Evolutionary conservation across 2,113 vertebrate species (phyloP), one percentile per base, ranked within the genome.

Genomic region (Bolborhynchus lineola): DNA sequence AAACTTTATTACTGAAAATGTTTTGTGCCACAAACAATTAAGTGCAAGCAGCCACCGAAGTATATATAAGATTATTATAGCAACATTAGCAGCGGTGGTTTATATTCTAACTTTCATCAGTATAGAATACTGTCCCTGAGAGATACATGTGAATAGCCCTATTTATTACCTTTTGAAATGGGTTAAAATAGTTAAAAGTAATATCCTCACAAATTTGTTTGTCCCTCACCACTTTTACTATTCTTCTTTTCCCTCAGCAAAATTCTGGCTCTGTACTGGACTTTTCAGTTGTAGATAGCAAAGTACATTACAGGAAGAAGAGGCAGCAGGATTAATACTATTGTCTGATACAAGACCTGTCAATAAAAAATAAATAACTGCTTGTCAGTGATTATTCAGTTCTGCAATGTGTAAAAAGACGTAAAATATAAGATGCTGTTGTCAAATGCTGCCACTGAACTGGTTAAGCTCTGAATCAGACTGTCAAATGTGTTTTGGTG

Each of bases 121-220:
- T 93, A 68, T 3, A 83, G 42, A 94, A 68, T 86, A 65, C 11
- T 75, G 33, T 94, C 44, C 59, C 90, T 75, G 49, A 42, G 44
- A 33, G 44, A 87, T 84, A 76, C 5, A 28, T 62, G 13, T 55
- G 50, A 94, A 84, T 82, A n/a, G 7, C 12, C 53, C 29, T 90
- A 62, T 78, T 85, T 96, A 64, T 96, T 95, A 84, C 29, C 28
- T 35, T 96, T 94, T 92, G 52, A 89, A 93, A 71, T 46, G 18
- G 5, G 33, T 78, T 96, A 86, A 93, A 96, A 64, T 55, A 37
- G 50, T 89, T 96, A 19, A 81, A 63, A 69, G 52, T 65, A 89
- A 85, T 94, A 64, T 75, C 35, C 19, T 80, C 81, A 37, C 26
- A 63, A 63, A 92, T 82, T 88, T 88, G 78, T 91, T 91, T 95